Base-by-base conservation (phyloP, 1,140 invertebrate species). In the Lysiphlebus fabarum region DNA sequence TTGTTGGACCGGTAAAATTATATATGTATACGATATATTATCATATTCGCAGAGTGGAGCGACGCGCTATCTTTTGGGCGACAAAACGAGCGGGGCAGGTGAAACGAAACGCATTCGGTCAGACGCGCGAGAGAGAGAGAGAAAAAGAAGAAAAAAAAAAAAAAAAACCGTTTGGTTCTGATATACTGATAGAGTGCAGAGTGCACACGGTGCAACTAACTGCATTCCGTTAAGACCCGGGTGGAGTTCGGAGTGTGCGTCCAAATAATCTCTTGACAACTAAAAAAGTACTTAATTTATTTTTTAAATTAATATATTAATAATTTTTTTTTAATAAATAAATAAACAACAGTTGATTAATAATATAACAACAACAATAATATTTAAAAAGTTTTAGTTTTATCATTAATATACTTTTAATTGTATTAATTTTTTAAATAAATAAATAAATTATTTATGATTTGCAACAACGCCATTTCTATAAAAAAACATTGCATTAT, bases 191-290 rank as follows among this genome's bases (percentile, higher is more conserved):
- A 38, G 17, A 26, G 17, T 55, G 37, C 45, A 45, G 37, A 60
- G 58, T 60, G 58, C 53, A 60, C 58, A 60, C 58, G 58, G 58
- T 60, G 58, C 58, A 60, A 26, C 17, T 11, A 51, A 60, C 45
- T 60, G 58, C 58, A 60, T 60, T 60, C 58, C 53, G 34, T 36
- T 8, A 37, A 26, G 17, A 26, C 17, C 37, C 9, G 34, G 14
- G 45, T 57, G 56, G 37, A 50, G 36, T 33, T 36, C 17, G 17
- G 17, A 26, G 17, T 4, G 17, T 26, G 17, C 17, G 17, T 26
- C 17, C 17, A 26, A 26, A 26, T 26, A 26, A 0, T 26, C 17
- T 26, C 17, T 4, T 26, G 17, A 50, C 48, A 11, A 12, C 33
- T 5, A 50, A 12, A 36, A 11, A 33, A 45, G 33, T 10, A 14